Evolutionary conservation across 2,888 invertebrate genomes (phyloP).

Genomic region (Osmoderma eremita): DNA sequence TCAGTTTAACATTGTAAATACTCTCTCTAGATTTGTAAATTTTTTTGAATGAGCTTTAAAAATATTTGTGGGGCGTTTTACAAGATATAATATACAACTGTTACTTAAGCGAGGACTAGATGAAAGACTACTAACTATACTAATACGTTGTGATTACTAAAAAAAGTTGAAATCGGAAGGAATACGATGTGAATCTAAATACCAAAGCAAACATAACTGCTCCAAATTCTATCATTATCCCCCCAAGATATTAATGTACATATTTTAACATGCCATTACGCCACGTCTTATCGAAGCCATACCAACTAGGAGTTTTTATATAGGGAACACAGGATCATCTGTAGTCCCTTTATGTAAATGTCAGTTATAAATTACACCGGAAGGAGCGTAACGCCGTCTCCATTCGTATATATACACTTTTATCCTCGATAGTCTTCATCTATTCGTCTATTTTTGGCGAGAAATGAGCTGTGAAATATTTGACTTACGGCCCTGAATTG

Average conservation of each 20-base stretch:
- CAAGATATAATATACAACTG: too few species aligned
- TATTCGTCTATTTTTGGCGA: slow-evolving; percentile 26
- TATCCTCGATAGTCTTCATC: slow-evolving; percentile 12
- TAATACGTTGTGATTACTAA: too few species aligned
- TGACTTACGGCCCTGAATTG: slow-evolving; percentile 36
- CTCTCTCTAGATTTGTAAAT: too few species aligned
- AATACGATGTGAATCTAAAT: too few species aligned
- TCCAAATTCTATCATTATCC: too few species aligned
- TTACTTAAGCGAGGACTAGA: too few species aligned
- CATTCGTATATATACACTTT: slow-evolving; percentile 20
- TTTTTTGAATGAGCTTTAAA: too few species aligned
- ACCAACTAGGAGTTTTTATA: neutral
- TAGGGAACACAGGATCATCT: neutral
- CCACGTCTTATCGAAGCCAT: neutral
- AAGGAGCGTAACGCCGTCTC: neutral
- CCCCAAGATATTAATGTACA: slow-evolving; percentile 3
- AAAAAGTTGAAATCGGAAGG: too few species aligned
- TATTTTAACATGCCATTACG: slow-evolving; percentile 15
- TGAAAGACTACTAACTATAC: too few species aligned
- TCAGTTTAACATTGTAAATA: too few species aligned
- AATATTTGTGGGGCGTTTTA: too few species aligned
- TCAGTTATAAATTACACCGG: slow-evolving; percentile 3
- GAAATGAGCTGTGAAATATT: slow-evolving; percentile 38
- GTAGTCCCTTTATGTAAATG: slow-evolving; percentile 12
- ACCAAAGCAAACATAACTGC: too few species aligned